Base-by-base conservation (phyloP, 1,140 invertebrate genomes). In the Macrobrachium rosenbergii region DNA sequence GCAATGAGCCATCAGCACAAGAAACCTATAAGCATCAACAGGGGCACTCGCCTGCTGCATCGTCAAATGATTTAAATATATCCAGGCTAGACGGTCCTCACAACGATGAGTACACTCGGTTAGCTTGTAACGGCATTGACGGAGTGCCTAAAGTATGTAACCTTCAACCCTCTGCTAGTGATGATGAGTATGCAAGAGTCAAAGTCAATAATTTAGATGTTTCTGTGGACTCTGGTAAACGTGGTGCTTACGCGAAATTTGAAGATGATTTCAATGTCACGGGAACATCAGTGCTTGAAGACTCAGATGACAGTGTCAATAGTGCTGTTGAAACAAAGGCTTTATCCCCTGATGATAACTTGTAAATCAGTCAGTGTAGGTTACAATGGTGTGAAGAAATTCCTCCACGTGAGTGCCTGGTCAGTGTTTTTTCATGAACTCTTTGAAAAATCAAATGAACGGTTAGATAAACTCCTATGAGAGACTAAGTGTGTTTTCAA, bases 211-310 rank as follows among this genome's bases (percentile, higher is more conserved):
- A 87, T 58, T 23, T 81, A 21, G 78, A 87, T 63, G 78, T 81
- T 63, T 73, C 64, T 28, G 28, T 87, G 69, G 85, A 87, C 52
- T 43, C 78, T 72, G 85, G 78, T 60, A 87, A 87, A 67, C 85
- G 78, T 43, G 85, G 78, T 80, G 83, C 83, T 77, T 87, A 87
- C 62, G 78, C 85, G 59, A 87, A 87, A n/a, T 87, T 87, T 76
- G 84, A 87, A 28, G 85, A 82, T 52, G 85, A 87, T 17, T 87
- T 87, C 69, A 82, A 82, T 73, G 79, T 81, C 43, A 87, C 85
- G 5, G 37, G 69, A 19, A 77, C 78, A 43, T 28, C 78, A 64
- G 43, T n/a, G 16, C 69, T 82, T 23, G 78, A 81, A n/a, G 78
- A 81, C 37, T 87, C 85, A 11, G 76, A 80, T 58, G 73, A 52